Percentiles rank a stretch among this genome's conserved stretches.
Evolutionary conservation across 2,797 vertebrate genomes (phyloP).

Genomic region (Triplophysa yarkandensis): DNA sequence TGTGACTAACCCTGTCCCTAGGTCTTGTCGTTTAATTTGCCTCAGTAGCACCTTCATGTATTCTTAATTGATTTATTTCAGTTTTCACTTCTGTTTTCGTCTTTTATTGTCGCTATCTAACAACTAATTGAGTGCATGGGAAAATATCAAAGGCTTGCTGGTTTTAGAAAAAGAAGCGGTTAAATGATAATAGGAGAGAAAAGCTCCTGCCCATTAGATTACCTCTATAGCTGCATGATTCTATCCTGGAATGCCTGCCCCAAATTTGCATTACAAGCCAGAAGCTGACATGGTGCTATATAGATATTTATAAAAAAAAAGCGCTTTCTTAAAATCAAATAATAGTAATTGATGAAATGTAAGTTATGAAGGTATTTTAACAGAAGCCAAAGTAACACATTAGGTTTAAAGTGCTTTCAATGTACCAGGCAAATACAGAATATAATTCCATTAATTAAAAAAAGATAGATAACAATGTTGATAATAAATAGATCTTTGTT

Average conservation of each 20-base stretch:
- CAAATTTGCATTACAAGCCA: constrained; percentile 57
- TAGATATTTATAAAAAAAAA: constrained; percentile 59
- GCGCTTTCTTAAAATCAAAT: neutral
- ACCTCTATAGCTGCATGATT: constrained; percentile 87
- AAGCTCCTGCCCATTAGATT: constrained; percentile 70
- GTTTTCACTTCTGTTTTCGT: constrained; percentile 79
- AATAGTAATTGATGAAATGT: constrained; percentile 12
- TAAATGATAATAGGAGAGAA: constrained; percentile 61
- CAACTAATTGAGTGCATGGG: constrained; percentile 91
- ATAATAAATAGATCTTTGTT: neutral
- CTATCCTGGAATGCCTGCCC: constrained; percentile 67
- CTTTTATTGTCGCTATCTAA: constrained; percentile 84
- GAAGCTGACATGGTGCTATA: constrained; percentile 71
- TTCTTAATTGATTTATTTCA: constrained; percentile 84
- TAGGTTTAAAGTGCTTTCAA: constrained; percentile 65
- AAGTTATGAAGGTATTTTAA: constrained; percentile 28
- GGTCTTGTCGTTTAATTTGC: constrained; percentile 83
- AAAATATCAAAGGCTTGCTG: constrained; percentile 98
- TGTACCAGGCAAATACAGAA: constrained; percentile 49
- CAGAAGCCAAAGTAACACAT: neutral
- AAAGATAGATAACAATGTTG: constrained; percentile 13
- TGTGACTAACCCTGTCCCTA: constrained; percentile 99
- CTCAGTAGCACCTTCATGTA: constrained; percentile 93
- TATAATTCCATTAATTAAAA: constrained; percentile 38
- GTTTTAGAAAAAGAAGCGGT: constrained; percentile 71